Evolutionary conservation across 1,140 invertebrate species (phyloP).

Genomic region (Ooceraea biroi): DNA sequence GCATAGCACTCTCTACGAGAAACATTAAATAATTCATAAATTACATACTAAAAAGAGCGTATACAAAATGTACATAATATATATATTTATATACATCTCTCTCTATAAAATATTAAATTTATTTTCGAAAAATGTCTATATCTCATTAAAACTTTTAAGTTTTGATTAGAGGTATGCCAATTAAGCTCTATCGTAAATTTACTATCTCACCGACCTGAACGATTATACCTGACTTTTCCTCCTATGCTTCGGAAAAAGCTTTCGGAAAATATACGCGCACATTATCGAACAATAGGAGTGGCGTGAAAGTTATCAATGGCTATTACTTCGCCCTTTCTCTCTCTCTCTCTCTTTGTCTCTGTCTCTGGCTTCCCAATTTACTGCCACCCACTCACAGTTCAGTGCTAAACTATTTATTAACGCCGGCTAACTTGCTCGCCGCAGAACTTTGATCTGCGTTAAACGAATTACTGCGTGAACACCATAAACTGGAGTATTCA

Average conservation of each 20-base stretch:
- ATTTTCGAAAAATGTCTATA: not conserved
- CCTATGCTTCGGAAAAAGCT: not conserved
- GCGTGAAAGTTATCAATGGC: slow-evolving; percentile 52
- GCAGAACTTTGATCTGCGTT: slow-evolving; percentile 61
- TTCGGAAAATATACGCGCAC: slow-evolving; percentile 50
- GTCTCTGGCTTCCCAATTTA: slow-evolving; percentile 64
- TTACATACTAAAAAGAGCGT: not conserved
- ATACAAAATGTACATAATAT: not conserved
- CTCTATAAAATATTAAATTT: not conserved
- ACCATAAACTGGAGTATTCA: slow-evolving; percentile 63
- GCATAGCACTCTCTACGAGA: not conserved
- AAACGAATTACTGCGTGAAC: slow-evolving; percentile 61
- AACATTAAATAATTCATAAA: not conserved
- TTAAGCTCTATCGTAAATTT: not conserved
- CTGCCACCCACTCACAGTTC: slow-evolving; percentile 36
- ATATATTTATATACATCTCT: not conserved
- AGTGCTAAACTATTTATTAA: slow-evolving; percentile 69
- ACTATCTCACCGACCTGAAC: not conserved
- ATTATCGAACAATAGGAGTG: slow-evolving; percentile 53
- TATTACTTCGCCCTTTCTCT: slow-evolving; percentile 62
- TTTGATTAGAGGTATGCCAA: not conserved
- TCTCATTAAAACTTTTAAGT: too few relatives aligned
- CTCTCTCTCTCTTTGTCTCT: slow-evolving; percentile 24
- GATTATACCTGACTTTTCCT: not conserved
- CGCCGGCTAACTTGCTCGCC: slow-evolving; percentile 35